Percentiles rank a stretch among this genome's conserved stretches.
Evolutionary conservation across 2,113 vertebrate genomes (phyloP).

Genomic region (Macrotus californicus): DNA sequence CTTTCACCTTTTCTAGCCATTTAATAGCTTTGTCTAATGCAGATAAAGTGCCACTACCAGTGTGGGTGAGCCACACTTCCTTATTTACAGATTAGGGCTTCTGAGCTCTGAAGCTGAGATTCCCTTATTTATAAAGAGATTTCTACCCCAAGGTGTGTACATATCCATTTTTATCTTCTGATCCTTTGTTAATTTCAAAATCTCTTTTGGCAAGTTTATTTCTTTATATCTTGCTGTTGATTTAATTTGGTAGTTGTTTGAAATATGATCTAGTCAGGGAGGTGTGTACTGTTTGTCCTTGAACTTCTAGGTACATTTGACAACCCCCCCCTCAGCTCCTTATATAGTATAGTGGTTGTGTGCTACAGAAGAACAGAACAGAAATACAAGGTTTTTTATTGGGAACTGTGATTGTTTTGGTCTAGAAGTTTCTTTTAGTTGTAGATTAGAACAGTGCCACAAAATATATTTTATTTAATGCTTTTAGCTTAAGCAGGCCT

Average conservation of each 20-base stretch:
- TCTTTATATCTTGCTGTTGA: not conserved
- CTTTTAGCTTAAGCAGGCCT: not conserved
- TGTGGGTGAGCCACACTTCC: not conserved
- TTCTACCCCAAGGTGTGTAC: not conserved
- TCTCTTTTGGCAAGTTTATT: not conserved
- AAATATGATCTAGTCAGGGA: not conserved
- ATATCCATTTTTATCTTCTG: not conserved
- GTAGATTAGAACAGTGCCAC: not conserved
- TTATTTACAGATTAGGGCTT: not conserved
- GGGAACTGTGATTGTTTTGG: not conserved
- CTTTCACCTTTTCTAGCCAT: not conserved
- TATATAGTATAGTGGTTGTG: not conserved
- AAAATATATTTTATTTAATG: not conserved
- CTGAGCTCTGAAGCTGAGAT: not conserved
- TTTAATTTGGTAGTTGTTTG: not conserved
- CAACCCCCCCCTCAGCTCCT: not conserved
- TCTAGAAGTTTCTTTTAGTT: slow-evolving; percentile 25
- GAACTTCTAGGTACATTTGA: not conserved
- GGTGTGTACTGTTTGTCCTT: not conserved
- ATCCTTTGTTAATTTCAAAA: not conserved
- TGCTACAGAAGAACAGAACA: not conserved
- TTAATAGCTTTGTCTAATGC: not conserved
- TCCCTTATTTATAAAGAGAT: not conserved
- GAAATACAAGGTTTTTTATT: not conserved
- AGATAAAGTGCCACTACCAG: not conserved